Conservation (phyloP, 2,888 invertebrate species). For the Pyrrhia umbra region DNA sequence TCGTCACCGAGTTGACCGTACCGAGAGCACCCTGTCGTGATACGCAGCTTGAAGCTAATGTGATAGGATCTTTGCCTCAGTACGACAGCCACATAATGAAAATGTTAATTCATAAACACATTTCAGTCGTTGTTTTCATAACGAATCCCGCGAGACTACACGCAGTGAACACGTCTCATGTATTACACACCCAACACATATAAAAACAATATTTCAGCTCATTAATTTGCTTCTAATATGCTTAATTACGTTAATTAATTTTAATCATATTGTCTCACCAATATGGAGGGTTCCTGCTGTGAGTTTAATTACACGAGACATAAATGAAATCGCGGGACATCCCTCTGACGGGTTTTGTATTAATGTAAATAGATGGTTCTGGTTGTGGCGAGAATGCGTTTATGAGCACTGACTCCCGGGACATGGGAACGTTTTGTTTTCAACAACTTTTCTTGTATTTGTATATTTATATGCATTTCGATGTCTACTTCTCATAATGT, state of each 20-base stretch:
- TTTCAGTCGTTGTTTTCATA: conserved; percentile 35
- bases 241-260: conserved; percentile 71
- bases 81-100: conserved; percentile 30
- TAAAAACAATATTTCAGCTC: conserved; percentile 54
- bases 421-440: background rate
- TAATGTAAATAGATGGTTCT: conserved; percentile 46
- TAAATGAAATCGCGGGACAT: conserved; percentile 45
- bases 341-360: conserved; percentile 27
- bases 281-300: conserved; percentile 62
- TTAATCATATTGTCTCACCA: conserved; percentile 67
- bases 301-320: conserved; percentile 63
- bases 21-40: conserved; percentile 1
- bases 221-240: conserved; percentile 57
- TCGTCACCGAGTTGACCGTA: background rate
- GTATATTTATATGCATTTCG: too few relatives aligned
- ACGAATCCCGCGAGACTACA: conserved; percentile 28
- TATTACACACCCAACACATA: conserved; percentile 26
- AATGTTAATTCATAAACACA: conserved; percentile 44
- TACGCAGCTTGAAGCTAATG: conserved; percentile 13
- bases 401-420: conserved; percentile 18
- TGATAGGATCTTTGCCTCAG: conserved; percentile 25
- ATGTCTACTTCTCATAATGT: too few relatives aligned
- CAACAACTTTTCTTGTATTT: background rate
- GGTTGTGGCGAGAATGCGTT: conserved; percentile 9
- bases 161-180: conserved; percentile 24